phyloP scores from a whole-genome alignment of 2,797 vertebrate genomes.

The Anguilla megastoma region DNA sequence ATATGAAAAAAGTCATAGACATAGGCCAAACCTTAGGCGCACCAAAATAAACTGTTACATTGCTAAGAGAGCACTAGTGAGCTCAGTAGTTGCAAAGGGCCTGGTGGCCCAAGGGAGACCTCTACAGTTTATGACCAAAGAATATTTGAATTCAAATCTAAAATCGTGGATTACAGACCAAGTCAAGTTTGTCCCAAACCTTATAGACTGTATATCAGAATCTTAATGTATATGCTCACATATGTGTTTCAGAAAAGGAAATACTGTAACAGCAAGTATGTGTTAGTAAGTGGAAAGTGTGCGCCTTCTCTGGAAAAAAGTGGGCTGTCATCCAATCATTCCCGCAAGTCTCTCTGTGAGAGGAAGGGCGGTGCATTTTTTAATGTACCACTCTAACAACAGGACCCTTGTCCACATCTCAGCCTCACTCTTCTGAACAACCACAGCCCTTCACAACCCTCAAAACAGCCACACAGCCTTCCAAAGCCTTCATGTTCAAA shows the following conservation, averaged over 20 bases:
- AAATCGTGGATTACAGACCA: too few relatives aligned
- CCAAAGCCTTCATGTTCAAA: background rate
- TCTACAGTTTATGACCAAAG: too few relatives aligned
- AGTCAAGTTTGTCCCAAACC: too few relatives aligned
- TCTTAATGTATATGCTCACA: background rate
- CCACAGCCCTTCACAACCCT: constrained; percentile 7
- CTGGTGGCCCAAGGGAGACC: too few relatives aligned
- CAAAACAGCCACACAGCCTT: background rate
- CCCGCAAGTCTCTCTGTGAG: background rate
- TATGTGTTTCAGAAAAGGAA: background rate
- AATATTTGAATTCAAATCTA: too few relatives aligned
- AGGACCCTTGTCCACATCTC: constrained; percentile 39
- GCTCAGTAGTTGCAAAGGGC: too few relatives aligned
- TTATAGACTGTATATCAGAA: background rate
- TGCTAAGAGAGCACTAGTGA: too few relatives aligned
- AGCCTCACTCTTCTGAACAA: background rate
- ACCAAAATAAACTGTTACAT: too few relatives aligned
- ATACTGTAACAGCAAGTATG: background rate
- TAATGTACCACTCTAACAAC: constrained; percentile 49
- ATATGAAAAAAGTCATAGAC: too few relatives aligned
- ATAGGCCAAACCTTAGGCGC: too few relatives aligned
- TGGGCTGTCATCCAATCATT: constrained; percentile 24
- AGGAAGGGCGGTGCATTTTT: constrained; percentile 30
- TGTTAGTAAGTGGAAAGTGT: constrained; percentile 13
- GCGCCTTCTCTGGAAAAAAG: constrained; percentile 25